A percentile compares a stretch with the other conserved stretches of the same genome.
Evolutionary conservation across 2,888 invertebrate genomes (phyloP).

Genomic region (Helicoverpa assulta): DNA sequence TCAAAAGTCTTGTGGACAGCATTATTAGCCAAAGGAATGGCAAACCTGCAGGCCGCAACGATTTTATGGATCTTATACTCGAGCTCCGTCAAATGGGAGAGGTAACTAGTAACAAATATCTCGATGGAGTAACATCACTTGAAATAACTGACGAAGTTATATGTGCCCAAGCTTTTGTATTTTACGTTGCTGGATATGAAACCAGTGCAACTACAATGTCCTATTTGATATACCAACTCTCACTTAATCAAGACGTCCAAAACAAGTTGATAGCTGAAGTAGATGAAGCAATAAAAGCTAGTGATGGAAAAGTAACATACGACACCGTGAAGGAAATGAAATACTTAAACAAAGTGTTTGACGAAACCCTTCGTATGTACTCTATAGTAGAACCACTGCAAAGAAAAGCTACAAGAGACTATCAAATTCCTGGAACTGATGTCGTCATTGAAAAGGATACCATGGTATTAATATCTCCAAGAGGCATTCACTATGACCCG

Average conservation of each 20-base stretch:
- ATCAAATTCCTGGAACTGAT: constrained; percentile 76
- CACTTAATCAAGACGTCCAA: constrained; percentile 76
- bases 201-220: constrained; percentile 81
- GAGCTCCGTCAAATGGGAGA: constrained; percentile 68
- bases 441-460: constrained; percentile 73
- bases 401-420: constrained; percentile 72
- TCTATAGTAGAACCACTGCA: constrained; percentile 80
- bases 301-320: constrained; percentile 76
- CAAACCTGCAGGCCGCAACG: constrained; percentile 66
- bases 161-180: constrained; percentile 81
- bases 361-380: constrained; percentile 81
- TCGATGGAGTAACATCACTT: constrained; percentile 48
- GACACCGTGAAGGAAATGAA: constrained; percentile 78
- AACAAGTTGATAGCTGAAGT: constrained; percentile 74
- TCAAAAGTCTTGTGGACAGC: constrained; percentile 63
- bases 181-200: constrained; percentile 84
- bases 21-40: constrained; percentile 69
- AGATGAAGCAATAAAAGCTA: constrained; percentile 66
- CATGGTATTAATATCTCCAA: constrained; percentile 70
- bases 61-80: constrained; percentile 76
- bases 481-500: constrained; percentile 80
- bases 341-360: constrained; percentile 79
- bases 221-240: constrained; percentile 62
- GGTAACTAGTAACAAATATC: constrained; percentile 59
- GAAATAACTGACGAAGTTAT: constrained; percentile 74